phyloP scores from a whole-genome alignment of 2,888 invertebrate genomes.

The Ptilodon capucinus region DNA sequence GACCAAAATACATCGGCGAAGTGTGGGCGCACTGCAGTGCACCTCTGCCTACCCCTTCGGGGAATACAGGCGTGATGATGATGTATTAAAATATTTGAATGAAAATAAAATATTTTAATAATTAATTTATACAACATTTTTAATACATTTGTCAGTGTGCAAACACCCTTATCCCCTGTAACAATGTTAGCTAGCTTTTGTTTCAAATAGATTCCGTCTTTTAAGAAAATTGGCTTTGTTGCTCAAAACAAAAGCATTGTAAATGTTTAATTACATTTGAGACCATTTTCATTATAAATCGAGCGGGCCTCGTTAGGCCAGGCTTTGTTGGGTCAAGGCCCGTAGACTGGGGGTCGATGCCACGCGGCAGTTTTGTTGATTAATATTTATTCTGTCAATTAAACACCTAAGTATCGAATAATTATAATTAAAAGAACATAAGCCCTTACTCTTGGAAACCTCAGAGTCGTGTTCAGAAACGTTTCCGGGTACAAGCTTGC shows the following conservation, averaged over 20 bases:
- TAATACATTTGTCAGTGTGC: neutral
- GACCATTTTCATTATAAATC: constrained; percentile 23
- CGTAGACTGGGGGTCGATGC: constrained; percentile 5
- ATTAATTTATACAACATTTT: too few relatives aligned
- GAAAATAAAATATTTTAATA: too few relatives aligned
- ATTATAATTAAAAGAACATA: too few relatives aligned
- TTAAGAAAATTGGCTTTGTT: constrained; percentile 18
- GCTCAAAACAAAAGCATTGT: constrained; percentile 25
- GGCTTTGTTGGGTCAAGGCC: constrained; percentile 2
- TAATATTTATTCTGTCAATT: neutral
- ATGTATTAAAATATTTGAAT: too few relatives aligned
- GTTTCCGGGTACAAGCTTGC: too few relatives aligned
- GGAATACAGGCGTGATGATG: too few relatives aligned
- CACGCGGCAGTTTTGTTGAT: neutral
- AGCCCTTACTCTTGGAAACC: too few relatives aligned
- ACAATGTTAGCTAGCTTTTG: constrained; percentile 10
- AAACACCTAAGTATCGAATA: neutral
- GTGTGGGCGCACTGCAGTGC: too few relatives aligned
- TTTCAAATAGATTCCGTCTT: constrained; percentile 5
- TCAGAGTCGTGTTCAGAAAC: too few relatives aligned
- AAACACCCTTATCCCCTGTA: neutral
- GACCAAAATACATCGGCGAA: too few relatives aligned
- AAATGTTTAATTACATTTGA: constrained; percentile 25
- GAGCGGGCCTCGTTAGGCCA: constrained; percentile 5
- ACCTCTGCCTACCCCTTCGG: too few relatives aligned